Conservation (phyloP, 2,888 invertebrate species). For the Drosophila fungiperda region DNA sequence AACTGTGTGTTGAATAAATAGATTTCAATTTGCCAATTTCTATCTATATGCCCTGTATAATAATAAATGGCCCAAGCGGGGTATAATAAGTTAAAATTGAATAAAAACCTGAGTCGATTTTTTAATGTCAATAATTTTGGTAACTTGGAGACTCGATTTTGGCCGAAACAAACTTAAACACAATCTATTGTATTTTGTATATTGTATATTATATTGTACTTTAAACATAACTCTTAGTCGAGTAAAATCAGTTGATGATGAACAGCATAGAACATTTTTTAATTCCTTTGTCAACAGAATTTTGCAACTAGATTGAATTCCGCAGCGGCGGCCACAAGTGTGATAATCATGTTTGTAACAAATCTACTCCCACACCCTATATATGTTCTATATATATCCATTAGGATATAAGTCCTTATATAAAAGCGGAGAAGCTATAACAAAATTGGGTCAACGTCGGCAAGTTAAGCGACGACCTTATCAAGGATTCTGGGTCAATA, state of each 20-base stretch:
- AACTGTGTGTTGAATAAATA: slow-evolving; percentile 39
- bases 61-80: background rate
- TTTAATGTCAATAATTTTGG: background rate
- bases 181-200: background rate
- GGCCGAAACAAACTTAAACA: background rate
- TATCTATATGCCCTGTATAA: slow-evolving; percentile 5
- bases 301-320: slow-evolving; percentile 14
- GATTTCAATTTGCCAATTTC: slow-evolving; percentile 38
- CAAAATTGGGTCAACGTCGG: slow-evolving; percentile 65
- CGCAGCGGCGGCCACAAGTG: slow-evolving; percentile 24
- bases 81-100: background rate
- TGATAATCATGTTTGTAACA: slow-evolving; percentile 27
- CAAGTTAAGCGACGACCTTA: slow-evolving; percentile 68
- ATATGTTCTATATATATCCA: no score
- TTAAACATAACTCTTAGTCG: background rate
- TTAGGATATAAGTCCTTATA: slow-evolving; percentile 36
- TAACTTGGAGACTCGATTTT: background rate
- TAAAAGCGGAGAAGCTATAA: slow-evolving; percentile 30
- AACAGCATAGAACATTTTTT: background rate
- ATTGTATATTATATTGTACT: background rate
- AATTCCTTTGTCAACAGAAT: background rate
- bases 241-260: background rate
- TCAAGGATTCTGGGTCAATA: slow-evolving; percentile 78
- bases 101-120: background rate
- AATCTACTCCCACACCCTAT: background rate